Percentiles rank a stretch among this genome's conserved stretches.
Conservation (phyloP, 1,140 invertebrate species). For the Drosophila ironensis region DNA sequence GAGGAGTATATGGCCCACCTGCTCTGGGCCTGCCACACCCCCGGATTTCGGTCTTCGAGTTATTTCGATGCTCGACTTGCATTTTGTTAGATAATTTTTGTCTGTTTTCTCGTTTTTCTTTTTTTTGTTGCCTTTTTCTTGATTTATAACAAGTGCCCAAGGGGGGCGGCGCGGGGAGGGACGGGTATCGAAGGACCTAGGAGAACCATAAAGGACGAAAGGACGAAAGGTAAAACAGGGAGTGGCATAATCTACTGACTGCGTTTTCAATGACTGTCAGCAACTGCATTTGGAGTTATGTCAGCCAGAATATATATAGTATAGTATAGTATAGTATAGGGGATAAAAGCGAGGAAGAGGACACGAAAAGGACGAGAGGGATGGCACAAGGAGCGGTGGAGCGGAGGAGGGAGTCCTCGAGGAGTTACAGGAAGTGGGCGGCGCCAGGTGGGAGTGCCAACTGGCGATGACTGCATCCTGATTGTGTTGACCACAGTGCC, state of each 20-base stretch:
- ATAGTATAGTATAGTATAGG: not conserved
- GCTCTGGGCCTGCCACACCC: slow-evolving; percentile 10
- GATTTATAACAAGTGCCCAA: slow-evolving; percentile 41
- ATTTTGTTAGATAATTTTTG: slow-evolving; percentile 49
- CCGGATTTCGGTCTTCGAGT: slow-evolving; percentile 19
- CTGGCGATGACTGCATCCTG: slow-evolving; percentile 49
- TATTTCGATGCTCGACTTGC: slow-evolving; percentile 19
- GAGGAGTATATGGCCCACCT: not conserved
- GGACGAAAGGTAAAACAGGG: not conserved
- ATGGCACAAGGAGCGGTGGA: not conserved
- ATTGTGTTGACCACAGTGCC: slow-evolving; percentile 54
- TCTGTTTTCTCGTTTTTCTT: slow-evolving; percentile 4
- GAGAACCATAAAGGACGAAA: not conserved
- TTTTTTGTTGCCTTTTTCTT: slow-evolving; percentile 37
- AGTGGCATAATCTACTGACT: slow-evolving; percentile 51
- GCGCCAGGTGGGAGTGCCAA: slow-evolving; percentile 33
- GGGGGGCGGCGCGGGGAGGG: not conserved
- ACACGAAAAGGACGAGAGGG: not conserved
- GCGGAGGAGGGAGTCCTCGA: not conserved
- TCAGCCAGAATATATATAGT: slow-evolving; percentile 3
- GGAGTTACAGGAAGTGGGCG: not conserved
- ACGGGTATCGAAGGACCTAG: not conserved
- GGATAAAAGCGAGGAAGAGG: not conserved
- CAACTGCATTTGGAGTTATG: slow-evolving; percentile 45
- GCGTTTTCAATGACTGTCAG: slow-evolving; percentile 55